phyloP scores from a whole-genome alignment of 2,888 invertebrate genomes.

The Metopia argyrocephala region DNA sequence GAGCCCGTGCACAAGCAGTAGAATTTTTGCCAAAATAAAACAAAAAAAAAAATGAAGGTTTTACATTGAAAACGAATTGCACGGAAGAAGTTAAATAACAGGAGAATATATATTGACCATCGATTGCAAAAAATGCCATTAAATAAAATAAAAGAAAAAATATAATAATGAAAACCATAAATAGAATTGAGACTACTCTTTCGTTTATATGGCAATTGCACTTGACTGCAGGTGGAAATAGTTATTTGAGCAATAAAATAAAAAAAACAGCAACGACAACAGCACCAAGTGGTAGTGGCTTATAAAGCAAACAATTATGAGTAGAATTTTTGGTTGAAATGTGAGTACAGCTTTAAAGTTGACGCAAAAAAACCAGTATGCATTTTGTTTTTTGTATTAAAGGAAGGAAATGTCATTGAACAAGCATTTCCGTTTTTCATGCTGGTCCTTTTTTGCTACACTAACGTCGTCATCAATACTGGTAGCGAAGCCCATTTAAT shows the following conservation, averaged over 20 bases:
- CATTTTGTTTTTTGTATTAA: background rate
- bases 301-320: background rate
- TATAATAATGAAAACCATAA: background rate
- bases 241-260: background rate
- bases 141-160: background rate
- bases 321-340: background rate
- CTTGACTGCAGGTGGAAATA: background rate
- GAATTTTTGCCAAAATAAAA: no score
- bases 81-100: background rate
- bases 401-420: background rate
- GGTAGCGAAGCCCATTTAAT: background rate
- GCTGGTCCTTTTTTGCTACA: background rate
- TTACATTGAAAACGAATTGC: no score
- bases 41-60: no score
- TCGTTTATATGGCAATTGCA: background rate
- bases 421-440: background rate
- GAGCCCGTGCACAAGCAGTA: no score
- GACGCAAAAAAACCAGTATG: no score
- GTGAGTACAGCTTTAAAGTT: background rate
- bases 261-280: background rate
- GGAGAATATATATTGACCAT: background rate
- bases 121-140: background rate
- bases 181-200: background rate
- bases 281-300: no score
- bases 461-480: background rate